Base-by-base conservation (phyloP, 2,113 vertebrate genomes). In the Aspiorhynchus laticeps region DNA sequence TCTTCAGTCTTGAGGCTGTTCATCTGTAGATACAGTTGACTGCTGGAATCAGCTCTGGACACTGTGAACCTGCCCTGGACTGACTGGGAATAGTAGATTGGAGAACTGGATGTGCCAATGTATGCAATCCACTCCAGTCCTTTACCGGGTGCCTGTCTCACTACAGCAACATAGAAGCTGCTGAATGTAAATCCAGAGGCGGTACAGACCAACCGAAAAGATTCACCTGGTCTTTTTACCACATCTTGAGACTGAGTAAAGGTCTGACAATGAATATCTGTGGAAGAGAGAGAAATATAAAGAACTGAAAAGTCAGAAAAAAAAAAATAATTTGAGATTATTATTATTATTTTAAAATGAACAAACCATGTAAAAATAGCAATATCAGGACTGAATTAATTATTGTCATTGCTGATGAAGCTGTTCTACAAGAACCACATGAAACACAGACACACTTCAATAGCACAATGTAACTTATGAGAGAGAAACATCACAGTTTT, bases 61-160 rank as follows among this genome's bases (percentile, higher is more conserved):
- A 87, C 48, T 59, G 87, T 90, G 56, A 92, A 90, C 48, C 88
- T 86, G 69, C 90, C 88, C 53, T 86, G 46, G 2, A 92, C 59
- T n/a, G 81, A 80, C 36, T 85, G 81, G 33, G 85, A 84, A n/a
- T 89, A 87, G 1, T 1, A 1, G 51, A 33, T 89, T 0, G 0
- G 9, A 24, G 11, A 8, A 63, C 75, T 84, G 24, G 36, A 51
- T 38, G 75, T 83, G 1, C 65, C 1, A 1, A 89, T 87, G 3
- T 0, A 0, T 73, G 81, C 48, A n/a, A 87, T 0, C 81, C 81
- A 89, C n/a, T 89, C 85, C 17, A 86, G 80, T 7, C 74, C 80
- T 73, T 88, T 86, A 33, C 85, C 65, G 2, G 15, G 80, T 65
- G 3, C n/a, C 38, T 81, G 80, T 65, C 80, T 81, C 36, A 81